phyloP scores from a whole-genome alignment of 2,113 vertebrate genomes.

The Pipa parva region DNA sequence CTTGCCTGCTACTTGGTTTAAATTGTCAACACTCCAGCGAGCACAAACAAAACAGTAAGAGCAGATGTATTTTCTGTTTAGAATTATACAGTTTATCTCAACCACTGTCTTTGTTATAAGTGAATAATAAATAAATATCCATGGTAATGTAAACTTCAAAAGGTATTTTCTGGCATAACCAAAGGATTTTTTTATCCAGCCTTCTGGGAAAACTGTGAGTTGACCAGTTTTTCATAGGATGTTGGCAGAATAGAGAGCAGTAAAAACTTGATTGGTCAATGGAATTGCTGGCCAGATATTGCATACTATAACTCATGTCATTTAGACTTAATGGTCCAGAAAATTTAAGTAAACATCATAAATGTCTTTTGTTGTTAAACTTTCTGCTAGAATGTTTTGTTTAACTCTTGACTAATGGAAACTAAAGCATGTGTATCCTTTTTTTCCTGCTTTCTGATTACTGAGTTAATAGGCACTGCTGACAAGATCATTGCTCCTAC shows the following conservation, averaged over 20 bases:
- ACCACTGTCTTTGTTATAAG: constrained; percentile 78
- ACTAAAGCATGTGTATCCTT: constrained; percentile 49
- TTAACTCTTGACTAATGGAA: constrained; percentile 67
- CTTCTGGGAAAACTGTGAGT: constrained; percentile 67
- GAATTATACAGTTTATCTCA: constrained; percentile 81
- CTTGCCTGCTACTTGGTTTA: constrained; percentile 77
- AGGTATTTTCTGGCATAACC: constrained; percentile 69
- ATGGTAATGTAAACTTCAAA: constrained; percentile 82
- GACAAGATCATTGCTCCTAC: constrained; percentile 17
- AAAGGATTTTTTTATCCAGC: constrained; percentile 61
- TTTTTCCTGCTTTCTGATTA: constrained; percentile 41
- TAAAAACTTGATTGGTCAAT: constrained; percentile 68
- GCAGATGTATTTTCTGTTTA: constrained; percentile 88
- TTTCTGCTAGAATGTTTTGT: constrained; percentile 69
- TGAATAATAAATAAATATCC: constrained; percentile 82
- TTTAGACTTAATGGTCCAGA: constrained; percentile 66
- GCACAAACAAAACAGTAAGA: constrained; percentile 77
- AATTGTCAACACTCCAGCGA: constrained; percentile 81
- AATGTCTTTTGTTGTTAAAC: constrained; percentile 77
- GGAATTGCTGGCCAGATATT: constrained; percentile 71
- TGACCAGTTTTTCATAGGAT: constrained; percentile 60
- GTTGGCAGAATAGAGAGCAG: constrained; percentile 61
- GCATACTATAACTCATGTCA: constrained; percentile 70
- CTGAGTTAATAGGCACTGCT: constrained; percentile 47
- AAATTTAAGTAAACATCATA: constrained; percentile 80